A percentile compares a stretch with the other conserved stretches of the same genome.
phyloP scores from a whole-genome alignment of 2,113 vertebrate genomes.

The Scomber scombrus region DNA sequence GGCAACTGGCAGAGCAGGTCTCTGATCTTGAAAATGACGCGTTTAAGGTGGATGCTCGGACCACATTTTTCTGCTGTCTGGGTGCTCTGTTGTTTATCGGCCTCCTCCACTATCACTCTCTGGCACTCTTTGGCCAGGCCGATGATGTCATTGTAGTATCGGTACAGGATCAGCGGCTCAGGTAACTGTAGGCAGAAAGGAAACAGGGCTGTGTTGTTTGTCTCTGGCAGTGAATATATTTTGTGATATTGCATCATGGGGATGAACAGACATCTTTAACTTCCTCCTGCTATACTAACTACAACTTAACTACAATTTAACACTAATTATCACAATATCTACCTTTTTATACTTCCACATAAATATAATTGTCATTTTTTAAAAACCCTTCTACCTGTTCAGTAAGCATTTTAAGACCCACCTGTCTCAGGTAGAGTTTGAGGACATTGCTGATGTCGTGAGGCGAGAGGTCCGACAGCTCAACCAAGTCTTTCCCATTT shows the following conservation, averaged over 20 bases:
- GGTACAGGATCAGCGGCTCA: slow-evolving; percentile 94
- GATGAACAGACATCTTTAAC: too few relatives aligned
- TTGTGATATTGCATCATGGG: too few relatives aligned
- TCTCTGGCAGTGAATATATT: too few relatives aligned
- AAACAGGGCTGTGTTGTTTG: background rate
- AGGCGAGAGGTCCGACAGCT: slow-evolving; percentile 94
- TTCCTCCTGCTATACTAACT: too few relatives aligned
- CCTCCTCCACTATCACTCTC: slow-evolving; percentile 85
- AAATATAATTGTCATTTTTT: background rate
- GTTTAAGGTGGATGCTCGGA: slow-evolving; percentile 87
- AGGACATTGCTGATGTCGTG: slow-evolving; percentile 99
- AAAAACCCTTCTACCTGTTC: background rate
- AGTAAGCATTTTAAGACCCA: slow-evolving; percentile 53
- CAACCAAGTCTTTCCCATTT: slow-evolving; percentile 97
- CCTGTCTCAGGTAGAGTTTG: slow-evolving; percentile 98
- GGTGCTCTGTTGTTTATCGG: slow-evolving; percentile 75
- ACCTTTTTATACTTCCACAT: background rate
- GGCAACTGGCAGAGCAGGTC: slow-evolving; percentile 93
- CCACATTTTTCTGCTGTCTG: slow-evolving; percentile 64
- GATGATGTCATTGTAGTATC: slow-evolving; percentile 95
- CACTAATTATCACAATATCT: background rate
- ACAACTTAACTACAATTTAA: background rate
- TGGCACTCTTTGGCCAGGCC: slow-evolving; percentile 95
- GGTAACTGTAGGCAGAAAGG: slow-evolving; percentile 88
- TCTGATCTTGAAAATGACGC: slow-evolving; percentile 91